Evolutionary conservation across 2,888 invertebrate genomes (phyloP), one percentile per base, ranked within the genome.

Genomic region (Andrena flavipes): DNA sequence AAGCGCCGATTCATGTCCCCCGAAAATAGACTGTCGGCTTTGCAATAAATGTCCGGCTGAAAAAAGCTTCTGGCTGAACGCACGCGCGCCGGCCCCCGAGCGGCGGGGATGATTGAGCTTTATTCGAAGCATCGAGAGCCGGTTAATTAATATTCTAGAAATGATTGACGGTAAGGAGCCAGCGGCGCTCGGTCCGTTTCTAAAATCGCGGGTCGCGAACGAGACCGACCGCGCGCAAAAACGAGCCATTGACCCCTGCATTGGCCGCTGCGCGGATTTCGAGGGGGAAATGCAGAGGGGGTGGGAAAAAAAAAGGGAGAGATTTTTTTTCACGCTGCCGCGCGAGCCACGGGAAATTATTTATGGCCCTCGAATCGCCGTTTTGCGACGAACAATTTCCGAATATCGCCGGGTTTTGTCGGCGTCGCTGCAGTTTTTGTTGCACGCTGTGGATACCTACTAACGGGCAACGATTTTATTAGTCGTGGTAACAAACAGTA

Each of bases 1-100:
- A 91, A 91, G 90, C 89, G 90, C 88, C 89, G 83, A 91, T 91
- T 91, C 89, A 85, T 87, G 90, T 88, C 84, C 78, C 59, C 48
- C 87, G 86, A 88, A 91, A 92, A 91, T 91, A 91, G 88, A 91
- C 90, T 86, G 88, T 88, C 89, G 84, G 87, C 83, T 80, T 88
- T 87, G 87, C 87, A 88, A 91, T 88, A 82, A 89, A 91, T 84
- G 87, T 81, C 82, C 77, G 85, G 80, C 67, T 84, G 87, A 88
- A 91, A 90, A 91, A 91, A 91, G 89, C 87, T 90, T 90, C 91
- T 84, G 89, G 88, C 88, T 88, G 86, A 79, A 35, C 79, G 85
- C 82, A 80, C 13, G 35, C 35, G 23, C 51, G 30, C 56, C 59
- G 59, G 59, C 23, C n/a, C 6, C 13, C 13, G 23, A 3, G 10